A percentile compares a stretch with the other conserved stretches of the same genome.
Conservation (phyloP, 1,140 invertebrate genomes). For the Hyphantria cunea region DNA sequence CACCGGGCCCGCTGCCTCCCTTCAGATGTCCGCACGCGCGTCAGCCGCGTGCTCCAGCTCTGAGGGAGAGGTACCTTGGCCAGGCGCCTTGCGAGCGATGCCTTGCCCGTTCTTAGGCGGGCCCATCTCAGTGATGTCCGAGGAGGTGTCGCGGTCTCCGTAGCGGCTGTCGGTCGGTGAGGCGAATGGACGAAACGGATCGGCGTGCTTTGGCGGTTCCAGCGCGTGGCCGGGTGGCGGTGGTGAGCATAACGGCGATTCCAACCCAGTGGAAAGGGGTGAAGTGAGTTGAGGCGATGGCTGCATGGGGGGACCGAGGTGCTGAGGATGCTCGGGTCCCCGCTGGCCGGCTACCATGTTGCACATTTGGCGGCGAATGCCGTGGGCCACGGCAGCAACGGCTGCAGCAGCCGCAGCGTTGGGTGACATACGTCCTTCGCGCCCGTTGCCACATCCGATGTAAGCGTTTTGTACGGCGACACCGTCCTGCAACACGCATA, state of each 20-base stretch:
- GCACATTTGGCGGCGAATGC: conserved; percentile 80
- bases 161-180: conserved; percentile 72
- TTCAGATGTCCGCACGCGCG: conserved; percentile 70
- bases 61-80: conserved; percentile 61
- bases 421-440: conserved; percentile 84
- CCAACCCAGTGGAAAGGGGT: conserved; percentile 67
- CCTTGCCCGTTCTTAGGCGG: conserved; percentile 60
- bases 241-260: conserved; percentile 74
- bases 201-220: conserved; percentile 68
- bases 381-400: conserved; percentile 88
- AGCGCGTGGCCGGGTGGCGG: conserved; percentile 72
- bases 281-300: conserved; percentile 65
- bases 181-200: conserved; percentile 76
- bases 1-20: conserved; percentile 71
- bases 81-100: conserved; percentile 66
- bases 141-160: conserved; percentile 57
- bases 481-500: conserved; percentile 75
- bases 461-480: conserved; percentile 76
- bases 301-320: conserved; percentile 65
- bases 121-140: conserved; percentile 68
- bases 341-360: conserved; percentile 76
- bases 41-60: conserved; percentile 68
- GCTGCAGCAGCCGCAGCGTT: conserved; percentile 88
- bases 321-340: conserved; percentile 63
- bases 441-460: conserved; percentile 80